Base-by-base conservation (phyloP, 2,797 vertebrate species). In the Neosilurus mollespiculum region DNA sequence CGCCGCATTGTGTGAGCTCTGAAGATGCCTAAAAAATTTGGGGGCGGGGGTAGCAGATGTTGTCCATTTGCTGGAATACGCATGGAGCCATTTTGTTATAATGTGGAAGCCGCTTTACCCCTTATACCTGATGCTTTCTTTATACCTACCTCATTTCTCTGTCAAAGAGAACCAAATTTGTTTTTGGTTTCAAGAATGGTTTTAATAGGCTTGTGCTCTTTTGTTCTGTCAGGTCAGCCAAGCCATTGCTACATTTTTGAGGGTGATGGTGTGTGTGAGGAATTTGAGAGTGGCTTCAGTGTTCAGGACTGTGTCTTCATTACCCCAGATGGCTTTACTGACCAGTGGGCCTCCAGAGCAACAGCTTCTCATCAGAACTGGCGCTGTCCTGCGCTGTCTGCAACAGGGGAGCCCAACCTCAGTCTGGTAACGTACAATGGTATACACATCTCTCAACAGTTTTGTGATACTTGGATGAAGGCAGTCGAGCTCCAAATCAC, bases 181-280 rank as follows among this genome's bases (percentile, higher is more conserved):
- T 30, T 62, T 71, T 82, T 82, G 81, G 59, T 71, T 76, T 24
- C 30, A 15, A 18, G 16, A 71, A 51, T 77, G 51, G 61, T 72
- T 71, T 69, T 87, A 64, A 56, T 78, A 79, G 37, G 62, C 69
- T 53, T 84, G 58, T 65, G 34, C 65, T 66, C 18, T 66, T 22
- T 53, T 18, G 1, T n/a, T 84, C 49, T 90, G 89, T 64, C 90
- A 99, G 98, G 97, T 81, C 95, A 96, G 87, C 97, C 98, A 2
- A 99, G 97, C 88, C 93, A 95, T 80, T 99, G 98, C 91, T 98
- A 98, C 0, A 87, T 96, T 64, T 94, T 96, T 0, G 93, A 96
- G 0, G 96, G 96, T 4, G 98, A 99, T 0, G 96, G 96, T 0
- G 89, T 96, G 67, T 97, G 96, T 72, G 97, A 99, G 87, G 94